Conservation (phyloP, 2,113 vertebrate genomes). For the Malurus cyaneus region DNA sequence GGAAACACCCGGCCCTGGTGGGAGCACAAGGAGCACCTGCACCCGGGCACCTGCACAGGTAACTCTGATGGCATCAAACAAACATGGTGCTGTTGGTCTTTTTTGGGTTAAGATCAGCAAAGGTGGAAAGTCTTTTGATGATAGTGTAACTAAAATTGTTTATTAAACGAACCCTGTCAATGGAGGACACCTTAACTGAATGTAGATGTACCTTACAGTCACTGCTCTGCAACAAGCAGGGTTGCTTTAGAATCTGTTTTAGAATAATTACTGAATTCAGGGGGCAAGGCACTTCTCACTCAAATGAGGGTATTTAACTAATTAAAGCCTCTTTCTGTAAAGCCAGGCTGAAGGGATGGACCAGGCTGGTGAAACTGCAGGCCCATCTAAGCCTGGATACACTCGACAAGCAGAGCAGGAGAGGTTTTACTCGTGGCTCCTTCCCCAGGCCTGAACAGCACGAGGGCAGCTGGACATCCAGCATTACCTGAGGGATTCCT, state of each 20-base stretch:
- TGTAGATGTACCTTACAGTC: rapidly evolving
- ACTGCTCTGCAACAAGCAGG: not conserved
- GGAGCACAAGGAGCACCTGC: not conserved
- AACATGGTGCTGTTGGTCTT: rapidly evolving
- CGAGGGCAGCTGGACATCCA: not conserved
- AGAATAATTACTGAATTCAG: not conserved
- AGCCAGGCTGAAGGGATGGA: not conserved
- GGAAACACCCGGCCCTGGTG: rapidly evolving
- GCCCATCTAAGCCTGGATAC: rapidly evolving
- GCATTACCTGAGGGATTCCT: rapidly evolving
- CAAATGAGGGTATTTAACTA: not conserved
- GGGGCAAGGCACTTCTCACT: too few relatives aligned
- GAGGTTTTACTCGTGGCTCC: rapidly evolving
- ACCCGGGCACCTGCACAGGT: not conserved
- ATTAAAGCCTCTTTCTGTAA: not conserved
- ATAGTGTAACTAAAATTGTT: not conserved
- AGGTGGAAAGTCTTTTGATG: too few relatives aligned
- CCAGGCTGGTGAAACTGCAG: not conserved
- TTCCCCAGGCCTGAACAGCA: not conserved
- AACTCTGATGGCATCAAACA: not conserved
- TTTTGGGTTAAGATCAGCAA: not conserved
- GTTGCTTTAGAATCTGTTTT: not conserved
- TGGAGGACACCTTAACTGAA: rapidly evolving
- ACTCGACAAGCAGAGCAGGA: not conserved
- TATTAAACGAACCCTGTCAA: rapidly evolving